A percentile compares a stretch with the other conserved stretches of the same genome.
Conservation (phyloP, 1,140 invertebrate genomes). For the Drosophila athabasca region DNA sequence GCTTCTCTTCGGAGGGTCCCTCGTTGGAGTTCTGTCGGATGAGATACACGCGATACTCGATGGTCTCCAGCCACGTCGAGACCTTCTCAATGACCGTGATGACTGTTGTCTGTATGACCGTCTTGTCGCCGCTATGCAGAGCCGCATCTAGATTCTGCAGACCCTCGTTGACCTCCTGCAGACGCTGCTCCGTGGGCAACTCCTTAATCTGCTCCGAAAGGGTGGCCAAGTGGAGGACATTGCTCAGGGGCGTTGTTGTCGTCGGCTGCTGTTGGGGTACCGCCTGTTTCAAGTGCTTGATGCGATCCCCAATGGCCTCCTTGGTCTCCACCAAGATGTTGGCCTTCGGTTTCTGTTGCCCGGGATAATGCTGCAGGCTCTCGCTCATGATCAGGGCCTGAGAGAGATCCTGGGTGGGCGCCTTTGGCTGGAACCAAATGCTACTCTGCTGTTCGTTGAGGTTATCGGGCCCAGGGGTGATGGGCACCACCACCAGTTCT, state of each 20-base stretch:
- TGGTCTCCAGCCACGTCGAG: constrained; percentile 91
- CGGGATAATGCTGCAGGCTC: constrained; percentile 68
- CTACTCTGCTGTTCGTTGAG: constrained; percentile 28
- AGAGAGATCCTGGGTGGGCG: constrained; percentile 43
- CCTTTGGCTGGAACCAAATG: constrained; percentile 63
- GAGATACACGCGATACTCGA: constrained; percentile 90
- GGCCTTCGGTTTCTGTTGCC: constrained; percentile 27
- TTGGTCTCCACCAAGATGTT: constrained; percentile 58
- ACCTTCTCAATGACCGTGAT: constrained; percentile 91
- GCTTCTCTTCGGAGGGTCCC: constrained; percentile 85
- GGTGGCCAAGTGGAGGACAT: constrained; percentile 86
- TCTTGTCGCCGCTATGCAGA: constrained; percentile 86
- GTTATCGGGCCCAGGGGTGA: constrained; percentile 81
- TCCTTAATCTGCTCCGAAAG: constrained; percentile 85
- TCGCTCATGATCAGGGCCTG: constrained; percentile 69
- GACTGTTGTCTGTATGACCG: constrained; percentile 87
- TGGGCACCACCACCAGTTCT: constrained; percentile 83
- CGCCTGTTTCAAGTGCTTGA: constrained; percentile 63
- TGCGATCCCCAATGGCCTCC: constrained; percentile 71
- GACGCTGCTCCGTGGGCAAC: constrained; percentile 85
- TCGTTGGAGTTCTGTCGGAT: constrained; percentile 86
- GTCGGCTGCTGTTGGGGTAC: constrained; percentile 53
- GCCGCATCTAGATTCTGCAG: constrained; percentile 87
- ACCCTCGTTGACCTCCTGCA: constrained; percentile 85
- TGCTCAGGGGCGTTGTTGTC: constrained; percentile 55